Conservation (phyloP, 1,140 invertebrate species). For the Euschistus heros region DNA sequence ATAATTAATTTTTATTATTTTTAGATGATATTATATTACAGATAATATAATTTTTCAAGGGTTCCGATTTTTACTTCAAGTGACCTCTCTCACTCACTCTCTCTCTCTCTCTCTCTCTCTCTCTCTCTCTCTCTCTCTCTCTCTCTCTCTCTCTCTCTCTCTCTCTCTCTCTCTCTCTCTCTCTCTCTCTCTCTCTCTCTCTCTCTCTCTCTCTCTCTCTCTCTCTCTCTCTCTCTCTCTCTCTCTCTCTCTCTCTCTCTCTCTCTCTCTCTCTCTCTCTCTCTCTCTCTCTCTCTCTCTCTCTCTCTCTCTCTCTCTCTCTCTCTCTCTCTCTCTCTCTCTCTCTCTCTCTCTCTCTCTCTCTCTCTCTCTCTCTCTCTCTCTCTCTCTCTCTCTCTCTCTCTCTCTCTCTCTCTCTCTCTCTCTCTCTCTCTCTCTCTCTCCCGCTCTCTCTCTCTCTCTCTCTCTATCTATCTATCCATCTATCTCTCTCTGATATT, state of each 20-base stretch:
- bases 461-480: background rate
- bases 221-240: background rate
- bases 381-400: background rate
- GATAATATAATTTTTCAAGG: too few relatives aligned
- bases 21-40: too few relatives aligned
- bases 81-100: background rate
- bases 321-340: background rate
- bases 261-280: background rate
- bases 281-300: background rate
- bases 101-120: background rate
- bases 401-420: background rate
- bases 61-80: too few relatives aligned
- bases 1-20: too few relatives aligned
- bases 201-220: background rate
- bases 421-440: background rate
- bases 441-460: background rate
- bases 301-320: background rate
- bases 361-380: background rate
- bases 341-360: background rate
- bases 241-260: background rate
- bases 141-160: background rate
- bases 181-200: background rate
- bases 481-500: too few relatives aligned
- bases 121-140: background rate
- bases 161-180: background rate